phyloP scores from a whole-genome alignment of 2,888 invertebrate genomes.

The Callyntrura guangdongensis region DNA sequence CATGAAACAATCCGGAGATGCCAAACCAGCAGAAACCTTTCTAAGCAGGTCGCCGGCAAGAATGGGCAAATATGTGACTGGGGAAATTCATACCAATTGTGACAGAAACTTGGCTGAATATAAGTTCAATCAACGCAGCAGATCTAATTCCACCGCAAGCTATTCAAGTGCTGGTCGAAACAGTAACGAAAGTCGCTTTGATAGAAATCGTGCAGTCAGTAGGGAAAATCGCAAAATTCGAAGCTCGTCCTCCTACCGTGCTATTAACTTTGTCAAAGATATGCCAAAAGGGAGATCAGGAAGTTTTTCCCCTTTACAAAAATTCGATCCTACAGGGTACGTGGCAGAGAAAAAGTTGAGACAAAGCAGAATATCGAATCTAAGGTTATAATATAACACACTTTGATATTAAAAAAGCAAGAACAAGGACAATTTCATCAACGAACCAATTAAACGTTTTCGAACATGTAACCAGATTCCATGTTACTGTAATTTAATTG shows the following conservation, averaged over 20 bases:
- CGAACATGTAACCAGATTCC: background rate
- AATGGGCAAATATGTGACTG: background rate
- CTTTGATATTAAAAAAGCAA: conserved; percentile 2
- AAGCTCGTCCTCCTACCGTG: conserved; percentile 59
- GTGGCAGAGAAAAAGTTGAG: conserved; percentile 80
- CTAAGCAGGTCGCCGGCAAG: background rate
- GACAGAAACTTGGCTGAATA: conserved; percentile 5
- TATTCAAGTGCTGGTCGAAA: conserved; percentile 41
- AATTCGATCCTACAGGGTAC: conserved; percentile 84
- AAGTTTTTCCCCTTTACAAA: conserved; percentile 42
- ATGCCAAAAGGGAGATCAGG: conserved; percentile 24
- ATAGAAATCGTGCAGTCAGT: background rate
- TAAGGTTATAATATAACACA: conserved; percentile 74
- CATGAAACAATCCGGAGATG: background rate
- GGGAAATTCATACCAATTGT: background rate
- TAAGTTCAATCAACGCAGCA: conserved; percentile 7
- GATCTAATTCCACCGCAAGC: conserved; percentile 72
- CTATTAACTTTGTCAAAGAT: background rate
- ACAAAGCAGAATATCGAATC: conserved; percentile 72
- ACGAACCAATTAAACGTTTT: background rate
- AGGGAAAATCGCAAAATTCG: conserved; percentile 35
- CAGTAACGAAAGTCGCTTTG: background rate
- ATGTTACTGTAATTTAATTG: background rate
- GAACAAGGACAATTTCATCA: background rate
- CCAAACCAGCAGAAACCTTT: background rate